A percentile compares a stretch with the other conserved stretches of the same genome.
These are phyloP conservation scores for Brachionus rotundiformis DNA, from an alignment of 1,140 invertebrate species.

Conservation along the genomic window DNA sequence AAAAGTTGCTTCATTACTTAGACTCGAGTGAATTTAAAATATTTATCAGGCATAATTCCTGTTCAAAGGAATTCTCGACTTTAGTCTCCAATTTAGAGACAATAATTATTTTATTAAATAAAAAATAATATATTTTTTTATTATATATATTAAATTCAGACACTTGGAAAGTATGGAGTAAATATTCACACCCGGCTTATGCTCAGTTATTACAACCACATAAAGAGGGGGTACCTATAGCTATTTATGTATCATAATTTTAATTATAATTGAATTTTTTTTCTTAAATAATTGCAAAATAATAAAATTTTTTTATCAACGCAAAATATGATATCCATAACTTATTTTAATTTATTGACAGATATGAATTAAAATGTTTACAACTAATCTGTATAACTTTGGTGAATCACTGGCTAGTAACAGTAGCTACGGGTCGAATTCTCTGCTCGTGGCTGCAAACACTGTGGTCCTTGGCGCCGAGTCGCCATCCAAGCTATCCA, in stretches of 20 bases:
- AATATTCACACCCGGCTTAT: background rate
- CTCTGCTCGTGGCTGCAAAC: constrained; percentile 11
- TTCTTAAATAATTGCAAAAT: background rate
- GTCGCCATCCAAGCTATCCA: background rate
- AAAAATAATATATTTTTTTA: background rate
- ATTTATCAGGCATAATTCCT: no score
- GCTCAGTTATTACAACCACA: background rate
- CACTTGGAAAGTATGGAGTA: background rate
- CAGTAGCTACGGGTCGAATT: constrained; percentile 34
- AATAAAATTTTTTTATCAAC: constrained; percentile 14
- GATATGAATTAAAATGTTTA: constrained; percentile 21
- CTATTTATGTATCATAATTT: constrained; percentile 12
- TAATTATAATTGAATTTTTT: constrained; percentile 4
- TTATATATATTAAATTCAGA: background rate
- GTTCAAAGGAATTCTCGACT: background rate
- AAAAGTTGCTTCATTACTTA: no score
- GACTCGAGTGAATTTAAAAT: no score
- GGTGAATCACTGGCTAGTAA: constrained; percentile 11
- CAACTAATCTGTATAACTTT: constrained; percentile 8
- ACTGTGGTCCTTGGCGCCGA: background rate
- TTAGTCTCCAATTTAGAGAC: background rate
- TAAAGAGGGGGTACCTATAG: background rate
- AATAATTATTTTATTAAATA: background rate
- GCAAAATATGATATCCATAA: no score
- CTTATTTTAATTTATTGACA: constrained; percentile 2